Evolutionary conservation across 2,888 invertebrate species (phyloP), one percentile per base, ranked within the genome.

Genomic region (Acleris cristana): DNA sequence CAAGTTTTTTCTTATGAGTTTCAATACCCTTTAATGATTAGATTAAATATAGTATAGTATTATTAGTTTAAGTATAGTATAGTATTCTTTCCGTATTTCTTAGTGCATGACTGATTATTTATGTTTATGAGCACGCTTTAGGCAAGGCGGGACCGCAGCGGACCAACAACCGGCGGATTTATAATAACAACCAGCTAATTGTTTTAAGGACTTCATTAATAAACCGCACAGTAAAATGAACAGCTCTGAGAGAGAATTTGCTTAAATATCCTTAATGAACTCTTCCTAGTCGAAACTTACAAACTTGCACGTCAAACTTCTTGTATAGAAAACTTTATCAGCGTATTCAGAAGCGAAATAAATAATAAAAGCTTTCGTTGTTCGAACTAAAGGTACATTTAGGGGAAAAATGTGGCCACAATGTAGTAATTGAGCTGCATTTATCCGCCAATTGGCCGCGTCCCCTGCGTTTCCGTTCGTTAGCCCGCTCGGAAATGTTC

Each of bases 391-490:
- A 79, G 74, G 80, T 75, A 80, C 83, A 84, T 86, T 85, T 85
- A 79, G 76, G 83, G 84, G 85, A 87, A 90, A 90, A 89, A 88
- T 86, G 83, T 85, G 82, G 81, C 87, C 87, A 83, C 89, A 88
- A 86, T 86, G 85, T 83, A 87, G 88, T 88, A 89, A 89, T 87
- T 85, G 89, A 87, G 88, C 87, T 87, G 87, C 89, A 90, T 88
- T 90, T 90, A 88, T 88, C 86, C 86, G 86, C 80, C 88, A 88
- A 89, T 90, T 90, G 90, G 87, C 81, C 86, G 76, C 85, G 86
- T 87, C 88, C 88, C 86, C 85, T 84, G 88, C 87, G 88, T 85
- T 89, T 88, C 89, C 89, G 89, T 89, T 90, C 89, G 89, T 89
- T 90, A 89, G 87, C 83, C 79, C 76, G 80, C 81, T 81, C 85